phyloP scores from a whole-genome alignment of 2,797 vertebrate genomes.

The Sparus aurata region DNA sequence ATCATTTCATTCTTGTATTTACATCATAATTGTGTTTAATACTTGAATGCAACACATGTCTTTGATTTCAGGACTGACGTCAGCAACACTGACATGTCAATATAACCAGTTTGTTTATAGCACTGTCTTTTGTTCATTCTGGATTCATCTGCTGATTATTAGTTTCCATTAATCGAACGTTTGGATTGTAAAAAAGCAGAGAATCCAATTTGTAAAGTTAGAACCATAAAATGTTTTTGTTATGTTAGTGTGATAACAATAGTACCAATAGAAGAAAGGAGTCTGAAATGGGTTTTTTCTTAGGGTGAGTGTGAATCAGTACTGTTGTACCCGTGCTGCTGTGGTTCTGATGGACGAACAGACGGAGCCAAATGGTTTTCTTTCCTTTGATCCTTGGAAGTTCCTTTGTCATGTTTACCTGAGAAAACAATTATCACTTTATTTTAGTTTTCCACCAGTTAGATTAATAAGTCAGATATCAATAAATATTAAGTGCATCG shows the following conservation, averaged over 20 bases:
- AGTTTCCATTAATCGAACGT: too few species aligned
- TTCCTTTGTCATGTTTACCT: constrained; percentile 62
- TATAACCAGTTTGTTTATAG: too few species aligned
- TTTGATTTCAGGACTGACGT: too few species aligned
- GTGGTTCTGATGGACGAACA: constrained; percentile 24
- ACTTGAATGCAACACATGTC: neutral
- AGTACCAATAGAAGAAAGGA: too few species aligned
- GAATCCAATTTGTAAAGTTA: too few species aligned
- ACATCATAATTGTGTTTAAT: neutral
- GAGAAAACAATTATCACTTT: constrained; percentile 31
- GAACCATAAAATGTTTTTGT: too few species aligned
- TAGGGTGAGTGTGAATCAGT: constrained; percentile 18
- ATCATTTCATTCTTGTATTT: neutral
- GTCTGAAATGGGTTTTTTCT: neutral
- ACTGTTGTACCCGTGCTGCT: constrained; percentile 11
- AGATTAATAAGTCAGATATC: too few species aligned
- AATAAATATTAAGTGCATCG: neutral
- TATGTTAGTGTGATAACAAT: too few species aligned
- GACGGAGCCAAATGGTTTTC: constrained; percentile 10
- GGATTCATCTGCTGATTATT: too few species aligned
- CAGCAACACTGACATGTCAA: too few species aligned
- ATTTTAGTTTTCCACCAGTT: neutral
- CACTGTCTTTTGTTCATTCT: too few species aligned
- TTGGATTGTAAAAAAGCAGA: too few species aligned
- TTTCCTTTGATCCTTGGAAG: constrained; percentile 49